Evolutionary conservation across 2,888 invertebrate species (phyloP), one percentile per base, ranked within the genome.

Genomic region (Glyphotaelius pellucidus): DNA sequence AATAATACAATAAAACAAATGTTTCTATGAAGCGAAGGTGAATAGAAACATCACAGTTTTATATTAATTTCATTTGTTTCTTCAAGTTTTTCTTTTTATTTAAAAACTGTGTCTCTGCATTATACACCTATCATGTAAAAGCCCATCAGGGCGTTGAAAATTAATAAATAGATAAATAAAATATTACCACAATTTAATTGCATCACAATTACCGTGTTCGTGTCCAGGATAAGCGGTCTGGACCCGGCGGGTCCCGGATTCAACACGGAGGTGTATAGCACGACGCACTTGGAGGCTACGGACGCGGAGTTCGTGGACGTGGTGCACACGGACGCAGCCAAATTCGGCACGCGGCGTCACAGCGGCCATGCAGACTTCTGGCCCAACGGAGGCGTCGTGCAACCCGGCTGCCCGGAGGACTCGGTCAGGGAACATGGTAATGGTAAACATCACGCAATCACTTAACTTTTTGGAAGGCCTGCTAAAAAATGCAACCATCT

Each of bases 301-400:
- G 97, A 97, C 94, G 97, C 97, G 0, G 96, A 96, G 88, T 97
- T 97, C 85, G 97, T 97, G 1, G 97, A 97, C 94, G 96, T 97
- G 7, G 97, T 98, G 91, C 98, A 98, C 94, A 97, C 97, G 0
- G 97, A 97, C 93, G 97, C 97, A 0, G 97, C 97, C 47, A 95
- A 96, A 0, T 97, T 97, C 92, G 97, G 97, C 0, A 96, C 97
- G 0, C 97, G 97, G 0, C 95, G 96, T 0, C 94, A 95, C 31
- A 96, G 97, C 0, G 97, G 97, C 0, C 96, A 96, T 0, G 97
- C 95, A 0, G 97, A 97, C 94, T 97, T 97, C 94, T 97, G 97
- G 97, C 97, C 97, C 0, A 97, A 97, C 93, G 96, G 96, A 0
- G 97, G 97, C 1, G 95, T 96, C 90, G 94, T 96, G n/a, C 97